Conservation (phyloP, 2,113 vertebrate species). For the Megalops atlanticus region DNA sequence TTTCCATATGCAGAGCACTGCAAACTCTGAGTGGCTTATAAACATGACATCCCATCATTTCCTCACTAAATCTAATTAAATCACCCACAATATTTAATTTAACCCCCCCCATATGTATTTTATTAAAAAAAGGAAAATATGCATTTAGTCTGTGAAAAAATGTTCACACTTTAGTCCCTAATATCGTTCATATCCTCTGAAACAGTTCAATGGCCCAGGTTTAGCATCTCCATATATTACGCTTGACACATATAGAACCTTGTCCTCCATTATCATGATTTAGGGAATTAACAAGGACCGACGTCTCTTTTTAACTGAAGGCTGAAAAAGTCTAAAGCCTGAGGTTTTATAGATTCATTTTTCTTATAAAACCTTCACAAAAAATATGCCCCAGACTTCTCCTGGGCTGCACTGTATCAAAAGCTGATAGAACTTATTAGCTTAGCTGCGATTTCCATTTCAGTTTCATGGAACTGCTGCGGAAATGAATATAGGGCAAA, state of each 20-base stretch:
- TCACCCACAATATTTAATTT: too few species aligned
- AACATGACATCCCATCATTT: too few species aligned
- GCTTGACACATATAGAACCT: too few species aligned
- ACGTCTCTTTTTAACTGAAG: not conserved
- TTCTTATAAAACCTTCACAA: not conserved
- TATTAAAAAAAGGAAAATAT: too few species aligned
- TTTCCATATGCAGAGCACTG: too few species aligned
- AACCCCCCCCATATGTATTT: too few species aligned
- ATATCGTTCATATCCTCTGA: not conserved
- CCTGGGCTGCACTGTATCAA: not conserved
- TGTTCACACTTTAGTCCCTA: not conserved
- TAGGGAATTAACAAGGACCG: not conserved
- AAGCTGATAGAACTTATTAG: not conserved
- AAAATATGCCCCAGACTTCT: not conserved
- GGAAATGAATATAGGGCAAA: not conserved
- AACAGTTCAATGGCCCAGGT: not conserved
- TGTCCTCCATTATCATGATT: not conserved
- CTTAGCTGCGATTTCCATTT: not conserved
- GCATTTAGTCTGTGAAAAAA: too few species aligned
- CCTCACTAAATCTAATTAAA: too few species aligned
- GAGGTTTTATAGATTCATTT: not conserved
- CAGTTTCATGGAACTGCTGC: not conserved
- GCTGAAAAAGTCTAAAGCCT: not conserved
- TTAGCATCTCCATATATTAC: too few species aligned
- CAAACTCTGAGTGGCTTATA: too few species aligned